Evolutionary conservation across 2,113 vertebrate species (phyloP), one percentile per base, ranked within the genome.

Genomic region (Burhinus oedicnemus): DNA sequence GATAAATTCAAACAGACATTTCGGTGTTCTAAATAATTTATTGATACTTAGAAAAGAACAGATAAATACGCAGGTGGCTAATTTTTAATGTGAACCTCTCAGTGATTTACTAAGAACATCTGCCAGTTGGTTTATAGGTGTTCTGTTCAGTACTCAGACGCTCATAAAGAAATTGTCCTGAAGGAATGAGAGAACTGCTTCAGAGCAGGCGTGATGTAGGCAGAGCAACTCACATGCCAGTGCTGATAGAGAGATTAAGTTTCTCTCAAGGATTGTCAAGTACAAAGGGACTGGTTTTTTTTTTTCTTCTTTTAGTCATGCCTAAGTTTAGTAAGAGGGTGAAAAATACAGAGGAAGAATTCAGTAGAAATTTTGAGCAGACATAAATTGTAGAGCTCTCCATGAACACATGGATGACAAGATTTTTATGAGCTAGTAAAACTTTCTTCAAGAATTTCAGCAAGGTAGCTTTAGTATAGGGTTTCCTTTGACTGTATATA

Each of bases 41-140:
- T 85, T 92, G 86, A 76, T 95, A 54, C 76, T 83, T 87, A 36
- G 47, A 88, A 96, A 95, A 71, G 91, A 97, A 76, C 61, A 89
- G 90, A 92, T 88, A 96, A 97, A 95, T 91, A 90, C 7, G 9
- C 95, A 93, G 70, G 97, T 97, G 97, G 85, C 89, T 95, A 75
- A 61, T 32, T 85, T 95, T 96, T 95, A 90, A 93, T 96, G 94
- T 4, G 8, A 96, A 49, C 40, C 34, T 92, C 83, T 77, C 93
- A 92, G 23, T 96, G 97, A 97, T 98, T 98, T 97, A 98, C 92
- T 95, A 69, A 71, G 82, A 95, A 94, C 98, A 97, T 96, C 96
- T 98, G 96, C 95, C 87, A 25, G 55, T 76, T 78, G 22, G 11
- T 92, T 93, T 89, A 64, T 86, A 75, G 2, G 19, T 89, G 51